Base-by-base conservation (phyloP, 2,888 invertebrate species). In the Boloria euphrosyne region DNA sequence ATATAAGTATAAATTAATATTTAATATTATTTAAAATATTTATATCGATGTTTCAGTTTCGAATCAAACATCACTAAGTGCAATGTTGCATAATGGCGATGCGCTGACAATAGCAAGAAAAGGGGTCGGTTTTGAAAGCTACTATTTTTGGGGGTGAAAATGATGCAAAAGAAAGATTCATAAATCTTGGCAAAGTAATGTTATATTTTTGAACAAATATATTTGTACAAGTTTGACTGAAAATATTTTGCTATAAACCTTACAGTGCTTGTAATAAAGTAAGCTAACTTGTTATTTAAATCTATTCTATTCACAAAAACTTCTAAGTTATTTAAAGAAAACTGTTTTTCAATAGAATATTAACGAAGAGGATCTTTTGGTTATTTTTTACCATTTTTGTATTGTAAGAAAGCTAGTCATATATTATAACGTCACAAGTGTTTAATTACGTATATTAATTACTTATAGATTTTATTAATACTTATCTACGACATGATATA, bases 51-150 rank as follows among this genome's bases (percentile, higher is more conserved):
- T 62, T 51, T 22, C 22, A 49, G 50, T 55, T 51, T 63, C 51
- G 51, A 43, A 66, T 57, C 59, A 58, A 50, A 66, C 61, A 51
- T 65, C 67, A 53, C 66, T 60, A 59, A 44, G 10, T 52, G 43
- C 44, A 38, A 17, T 51, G 7, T 85, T 83, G 85, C 84, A 83
- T 80, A 85, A 82, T 73, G 75, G 75, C 75, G 78, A 80, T 84
- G 83, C 84, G 79, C 75, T 78, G 76, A 74, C 76, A 72, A 73
- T 68, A 73, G 70, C 69, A 71, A 70, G 72, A 69, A 70, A 71
- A 71, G 71, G 69, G 62, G 68, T 71, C 71, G 72, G 77, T 77
- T 68, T 54, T 63, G 66, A 50, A 49, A 59, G 62, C 58, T 57
- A 57, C 46, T 46, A 44, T 31, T 67, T 68, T 65, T 58, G 52